phyloP scores from a whole-genome alignment of 2,797 vertebrate genomes.

The Schizopygopsis malacanthus region DNA sequence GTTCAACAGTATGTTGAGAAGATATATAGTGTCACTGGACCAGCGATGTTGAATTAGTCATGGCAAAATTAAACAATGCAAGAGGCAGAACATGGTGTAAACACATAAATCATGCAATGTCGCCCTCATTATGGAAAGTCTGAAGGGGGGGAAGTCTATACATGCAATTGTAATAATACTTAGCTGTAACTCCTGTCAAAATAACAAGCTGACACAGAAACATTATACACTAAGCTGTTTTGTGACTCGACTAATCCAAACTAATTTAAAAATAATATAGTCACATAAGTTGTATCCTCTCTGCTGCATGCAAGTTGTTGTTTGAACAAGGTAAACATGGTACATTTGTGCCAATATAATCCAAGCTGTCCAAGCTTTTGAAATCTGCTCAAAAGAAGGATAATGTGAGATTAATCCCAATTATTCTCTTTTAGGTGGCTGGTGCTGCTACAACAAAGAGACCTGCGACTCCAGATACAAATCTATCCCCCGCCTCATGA shows the following conservation, averaged over 20 bases:
- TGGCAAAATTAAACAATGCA: slow-evolving; percentile 14
- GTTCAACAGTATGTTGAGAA: slow-evolving; percentile 11
- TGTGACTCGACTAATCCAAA: background rate
- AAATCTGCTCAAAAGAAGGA: slow-evolving; percentile 55
- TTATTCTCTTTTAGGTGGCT: slow-evolving; percentile 80
- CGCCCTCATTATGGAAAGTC: background rate
- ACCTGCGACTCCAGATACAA: slow-evolving; percentile 85
- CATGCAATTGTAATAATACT: background rate
- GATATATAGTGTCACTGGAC: slow-evolving; percentile 23
- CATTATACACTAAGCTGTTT: background rate
- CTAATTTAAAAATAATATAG: background rate
- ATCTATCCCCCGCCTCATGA: slow-evolving; percentile 84
- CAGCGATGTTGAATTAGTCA: slow-evolving; percentile 7
- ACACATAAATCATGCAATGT: background rate
- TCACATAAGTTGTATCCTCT: background rate
- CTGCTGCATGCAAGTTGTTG: background rate
- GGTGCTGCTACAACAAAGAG: slow-evolving; percentile 86
- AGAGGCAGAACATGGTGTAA: slow-evolving; percentile 4
- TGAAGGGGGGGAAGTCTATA: no score
- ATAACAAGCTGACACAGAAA: background rate
- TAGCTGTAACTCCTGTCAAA: background rate
- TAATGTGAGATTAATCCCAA: slow-evolving; percentile 54
- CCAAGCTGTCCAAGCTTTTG: slow-evolving; percentile 59
- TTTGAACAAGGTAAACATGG: background rate
- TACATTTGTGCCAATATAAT: background rate